Evolutionary conservation across 1,140 invertebrate species (phyloP).

Genomic region (Drosophila oshimai): DNA sequence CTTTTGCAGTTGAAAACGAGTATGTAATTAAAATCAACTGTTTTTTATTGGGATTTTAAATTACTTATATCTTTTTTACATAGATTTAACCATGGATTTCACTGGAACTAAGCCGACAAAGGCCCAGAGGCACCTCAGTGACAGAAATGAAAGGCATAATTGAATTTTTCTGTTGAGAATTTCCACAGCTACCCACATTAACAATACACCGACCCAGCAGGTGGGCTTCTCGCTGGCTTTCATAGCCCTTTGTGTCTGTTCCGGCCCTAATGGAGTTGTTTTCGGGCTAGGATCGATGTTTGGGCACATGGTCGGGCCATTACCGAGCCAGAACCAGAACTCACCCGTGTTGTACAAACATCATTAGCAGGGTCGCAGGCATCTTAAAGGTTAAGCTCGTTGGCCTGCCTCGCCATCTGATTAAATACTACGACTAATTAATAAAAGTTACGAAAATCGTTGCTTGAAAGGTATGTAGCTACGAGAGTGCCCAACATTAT

Average conservation of each 20-base stretch:
- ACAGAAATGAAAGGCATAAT: conserved; percentile 49
- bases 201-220: conserved; percentile 29
- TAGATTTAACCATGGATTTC: background rate
- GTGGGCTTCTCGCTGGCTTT: conserved; percentile 6
- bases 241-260: conserved; percentile 22
- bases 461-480: conserved; percentile 24
- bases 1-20: background rate
- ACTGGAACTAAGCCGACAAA: conserved; percentile 41
- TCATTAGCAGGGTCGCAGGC: conserved; percentile 27
- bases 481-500: background rate
- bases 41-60: background rate
- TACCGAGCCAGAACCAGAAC: conserved; percentile 55
- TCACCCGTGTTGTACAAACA: conserved; percentile 15
- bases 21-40: background rate
- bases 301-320: conserved; percentile 52
- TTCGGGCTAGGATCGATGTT: conserved; percentile 20
- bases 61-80: too few species aligned
- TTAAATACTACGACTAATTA: conserved; percentile 59
- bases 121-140: background rate
- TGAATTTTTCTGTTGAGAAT: conserved; percentile 70
- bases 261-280: conserved; percentile 56
- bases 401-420: conserved; percentile 34
- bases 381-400: conserved; percentile 35
- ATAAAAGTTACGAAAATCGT: conserved; percentile 51
- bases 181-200: conserved; percentile 23